Base-by-base conservation (phyloP, 2,888 invertebrate genomes). In the Morpho achilles region DNA sequence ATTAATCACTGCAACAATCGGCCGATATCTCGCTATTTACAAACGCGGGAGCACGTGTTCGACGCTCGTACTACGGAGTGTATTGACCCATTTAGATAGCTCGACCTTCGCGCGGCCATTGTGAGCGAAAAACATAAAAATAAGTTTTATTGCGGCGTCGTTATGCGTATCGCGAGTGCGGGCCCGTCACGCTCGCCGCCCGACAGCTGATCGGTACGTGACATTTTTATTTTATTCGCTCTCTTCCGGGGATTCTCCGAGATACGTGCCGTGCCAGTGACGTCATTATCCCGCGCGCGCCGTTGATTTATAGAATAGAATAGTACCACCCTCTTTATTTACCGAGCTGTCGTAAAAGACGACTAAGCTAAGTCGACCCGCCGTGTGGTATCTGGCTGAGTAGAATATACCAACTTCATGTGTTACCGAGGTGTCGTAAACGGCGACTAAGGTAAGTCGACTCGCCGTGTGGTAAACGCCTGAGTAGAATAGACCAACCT, bases 41-140 rank as follows among this genome's bases (percentile, higher is more conserved):
- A 89, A 89, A 85, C 89, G 88, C 84, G 85, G 84, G 87, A 87
- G 87, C 89, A 88, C 88, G 88, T 88, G 89, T 81, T 85, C 84
- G 70, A 77, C 77, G 87, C 84, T 82, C 89, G 89, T 88, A 89
- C 82, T 88, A 88, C 89, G 83, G 87, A 87, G 90, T 88, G 89
- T 89, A 89, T 89, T 90, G 90, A 90, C 90, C 90, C 88, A 90
- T 90, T 90, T 90, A 90, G 90, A 89, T 89, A 90, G 87, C 85
- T 87, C 90, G 90, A 90, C 90, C 89, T 89, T 90, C 90, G 85
- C 87, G 87, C 89, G 88, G 87, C 87, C 88, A 90, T 90, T 90
- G 90, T 90, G 85, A 89, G 89, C 89, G 89, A 88, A 89, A 89
- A 89, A 89, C 90, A 89, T 90, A 90, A 90, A 90, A 90, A 89